Base-by-base conservation (phyloP, 1,140 invertebrate genomes). In the Parasteatoda tepidariorum region DNA sequence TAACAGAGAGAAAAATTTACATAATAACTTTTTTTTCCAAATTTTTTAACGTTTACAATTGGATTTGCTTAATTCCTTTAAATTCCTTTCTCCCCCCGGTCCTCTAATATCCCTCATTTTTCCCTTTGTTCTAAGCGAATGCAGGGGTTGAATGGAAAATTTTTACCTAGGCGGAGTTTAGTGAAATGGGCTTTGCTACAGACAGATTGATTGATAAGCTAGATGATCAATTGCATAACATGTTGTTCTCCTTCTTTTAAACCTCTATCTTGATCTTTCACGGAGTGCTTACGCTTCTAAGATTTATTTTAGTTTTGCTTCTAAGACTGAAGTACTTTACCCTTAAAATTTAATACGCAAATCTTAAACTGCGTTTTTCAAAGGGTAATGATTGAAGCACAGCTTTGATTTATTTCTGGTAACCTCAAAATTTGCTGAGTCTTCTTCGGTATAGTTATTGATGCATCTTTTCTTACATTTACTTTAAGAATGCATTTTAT, bases 241-340 rank as follows among this genome's bases (percentile, higher is more conserved):
- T 76, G 74, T 76, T 76, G 74, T 76, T 76, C 74, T 64, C 74
- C 62, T 76, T 76, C 74, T 76, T 76, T 76, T 24, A 76, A 76
- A 76, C 74, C 64, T 76, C 59, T 59, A 76, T 76, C 74, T 76
- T 76, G 74, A 76, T 76, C 74, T 76, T 76, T 76, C 74, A 76
- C 61, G 59, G 74, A 76, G 74, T 41, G 59, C 74, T 76, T 76
- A 76, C 74, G 62, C 61, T 64, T 64, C 62, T 76, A 64, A 76
- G 74, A 76, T 76, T 76, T 76, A 76, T 76, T 76, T 76, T 76
- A 64, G 59, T 76, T 76, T 76, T 76, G 24, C 59, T 74, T 15
- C 55, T 18, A 34, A 22, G 31, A 61, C 71, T 15, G 64, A 64
- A 76, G 74, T 76, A 76, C 62, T 76, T 76, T 76, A 76, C 48